A percentile compares a stretch with the other conserved stretches of the same genome.
Evolutionary conservation across 1,140 invertebrate genomes (phyloP).

Genomic region (Maconellicoccus hirsutus): DNA sequence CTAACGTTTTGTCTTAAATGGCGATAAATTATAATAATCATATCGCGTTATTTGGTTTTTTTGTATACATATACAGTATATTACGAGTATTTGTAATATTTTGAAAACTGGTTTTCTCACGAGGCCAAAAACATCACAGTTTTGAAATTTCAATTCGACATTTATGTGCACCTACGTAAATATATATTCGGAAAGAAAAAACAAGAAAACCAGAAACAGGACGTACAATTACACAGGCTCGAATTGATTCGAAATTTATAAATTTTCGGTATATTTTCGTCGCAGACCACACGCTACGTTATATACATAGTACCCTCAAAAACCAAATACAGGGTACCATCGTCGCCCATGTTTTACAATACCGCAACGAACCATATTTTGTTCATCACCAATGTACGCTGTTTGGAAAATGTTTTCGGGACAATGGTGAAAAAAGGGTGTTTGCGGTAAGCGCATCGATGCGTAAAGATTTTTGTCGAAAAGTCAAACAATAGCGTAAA

Average conservation of each 20-base stretch:
- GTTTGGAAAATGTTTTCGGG: neutral
- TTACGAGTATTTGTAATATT: neutral
- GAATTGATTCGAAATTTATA: no score
- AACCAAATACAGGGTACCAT: no score
- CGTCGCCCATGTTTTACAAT: no score
- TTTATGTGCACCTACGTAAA: no score
- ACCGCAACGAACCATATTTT: no score
- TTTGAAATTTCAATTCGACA: neutral
- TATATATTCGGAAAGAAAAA: no score
- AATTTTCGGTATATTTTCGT: no score
- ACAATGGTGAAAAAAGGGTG: neutral
- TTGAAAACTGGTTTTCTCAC: neutral
- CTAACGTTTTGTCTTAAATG: slow-evolving; percentile 15
- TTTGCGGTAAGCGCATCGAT: neutral
- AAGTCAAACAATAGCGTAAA: slow-evolving; percentile 1
- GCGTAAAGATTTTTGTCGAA: neutral
- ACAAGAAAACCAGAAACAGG: no score
- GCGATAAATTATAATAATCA: slow-evolving; percentile 15
- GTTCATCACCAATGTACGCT: no score
- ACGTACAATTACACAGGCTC: no score
- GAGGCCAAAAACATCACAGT: neutral
- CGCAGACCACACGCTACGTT: no score
- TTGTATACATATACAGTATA: neutral
- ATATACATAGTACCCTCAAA: no score
- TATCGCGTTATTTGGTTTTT: neutral